Conservation (phyloP, 2,113 vertebrate genomes). For the Chaetodon auriga region DNA sequence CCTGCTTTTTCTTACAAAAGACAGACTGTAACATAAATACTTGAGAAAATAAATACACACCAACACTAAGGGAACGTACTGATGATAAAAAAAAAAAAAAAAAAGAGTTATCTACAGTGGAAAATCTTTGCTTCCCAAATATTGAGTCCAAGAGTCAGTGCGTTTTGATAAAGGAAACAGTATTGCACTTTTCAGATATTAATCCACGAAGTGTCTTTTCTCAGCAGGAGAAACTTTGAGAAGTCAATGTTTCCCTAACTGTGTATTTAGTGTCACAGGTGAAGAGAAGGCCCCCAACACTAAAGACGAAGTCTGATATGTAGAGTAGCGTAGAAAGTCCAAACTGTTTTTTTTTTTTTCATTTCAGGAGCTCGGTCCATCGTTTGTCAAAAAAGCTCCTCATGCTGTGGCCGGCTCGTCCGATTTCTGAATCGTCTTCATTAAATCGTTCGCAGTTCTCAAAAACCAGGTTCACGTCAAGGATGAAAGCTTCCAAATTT, state of each 20-base stretch:
- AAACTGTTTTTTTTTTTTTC: constrained; percentile 57
- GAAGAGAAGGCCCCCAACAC: constrained; percentile 45
- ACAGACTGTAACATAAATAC: constrained; percentile 91
- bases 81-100: constrained; percentile 82
- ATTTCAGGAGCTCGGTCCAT: constrained; percentile 93
- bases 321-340: constrained; percentile 71
- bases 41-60: constrained; percentile 97
- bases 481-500: constrained; percentile 92
- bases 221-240: constrained; percentile 84
- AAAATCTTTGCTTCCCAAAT: constrained; percentile 84
- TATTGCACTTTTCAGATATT: constrained; percentile 91
- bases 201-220: constrained; percentile 78
- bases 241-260: constrained; percentile 80
- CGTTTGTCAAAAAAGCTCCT: constrained; percentile 96
- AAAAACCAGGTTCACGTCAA: constrained; percentile 97
- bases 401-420: constrained; percentile 95
- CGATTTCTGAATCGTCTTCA: constrained; percentile 97
- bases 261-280: constrained; percentile 79
- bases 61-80: constrained; percentile 80
- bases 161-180: constrained; percentile 88
- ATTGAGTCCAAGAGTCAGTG: constrained; percentile 91
- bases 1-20: constrained; percentile 91
- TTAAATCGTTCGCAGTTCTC: constrained; percentile 99
- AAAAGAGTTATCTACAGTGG: constrained; percentile 87
- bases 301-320: constrained; percentile 87